These are phyloP conservation scores for Pandemis cinnamomeana DNA, from an alignment of 2,888 invertebrate genomes.

Conservation along the genomic window DNA sequence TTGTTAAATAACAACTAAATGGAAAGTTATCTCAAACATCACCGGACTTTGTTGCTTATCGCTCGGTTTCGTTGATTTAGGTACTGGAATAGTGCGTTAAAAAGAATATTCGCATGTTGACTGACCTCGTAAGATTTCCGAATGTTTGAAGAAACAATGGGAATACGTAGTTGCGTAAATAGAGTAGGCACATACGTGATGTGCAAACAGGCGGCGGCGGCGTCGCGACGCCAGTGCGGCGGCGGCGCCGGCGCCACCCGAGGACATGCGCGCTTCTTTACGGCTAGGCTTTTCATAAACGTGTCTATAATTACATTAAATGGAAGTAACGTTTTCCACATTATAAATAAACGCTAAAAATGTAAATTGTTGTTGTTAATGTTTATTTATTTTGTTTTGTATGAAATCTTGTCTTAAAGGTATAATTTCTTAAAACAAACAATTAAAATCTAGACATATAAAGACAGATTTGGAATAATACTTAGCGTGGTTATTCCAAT, in stretches of 20 bases:
- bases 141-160: slow-evolving; percentile 70
- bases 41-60: slow-evolving; percentile 13
- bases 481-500: too few relatives aligned
- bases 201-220: slow-evolving; percentile 70
- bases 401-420: too few relatives aligned
- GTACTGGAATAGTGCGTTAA: slow-evolving; percentile 10
- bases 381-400: not conserved
- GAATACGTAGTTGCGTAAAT: slow-evolving; percentile 75
- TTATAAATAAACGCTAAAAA: not conserved
- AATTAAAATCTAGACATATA: too few relatives aligned
- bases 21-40: slow-evolving; percentile 12
- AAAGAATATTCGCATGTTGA: slow-evolving; percentile 43
- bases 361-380: not conserved
- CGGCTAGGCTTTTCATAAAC: slow-evolving; percentile 9
- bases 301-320: not conserved
- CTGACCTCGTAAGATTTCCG: slow-evolving; percentile 57
- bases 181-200: slow-evolving; percentile 69
- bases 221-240: slow-evolving; percentile 66
- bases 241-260: slow-evolving; percentile 52
- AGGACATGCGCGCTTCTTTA: slow-evolving; percentile 51
- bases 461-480: too few relatives aligned
- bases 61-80: slow-evolving; percentile 8
- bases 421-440: too few relatives aligned
- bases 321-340: not conserved
- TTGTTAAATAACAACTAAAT: slow-evolving; percentile 26